Conservation (phyloP, 30 jellyfish, hydroid and myxozoan species). For the Mastigias papua region DNA sequence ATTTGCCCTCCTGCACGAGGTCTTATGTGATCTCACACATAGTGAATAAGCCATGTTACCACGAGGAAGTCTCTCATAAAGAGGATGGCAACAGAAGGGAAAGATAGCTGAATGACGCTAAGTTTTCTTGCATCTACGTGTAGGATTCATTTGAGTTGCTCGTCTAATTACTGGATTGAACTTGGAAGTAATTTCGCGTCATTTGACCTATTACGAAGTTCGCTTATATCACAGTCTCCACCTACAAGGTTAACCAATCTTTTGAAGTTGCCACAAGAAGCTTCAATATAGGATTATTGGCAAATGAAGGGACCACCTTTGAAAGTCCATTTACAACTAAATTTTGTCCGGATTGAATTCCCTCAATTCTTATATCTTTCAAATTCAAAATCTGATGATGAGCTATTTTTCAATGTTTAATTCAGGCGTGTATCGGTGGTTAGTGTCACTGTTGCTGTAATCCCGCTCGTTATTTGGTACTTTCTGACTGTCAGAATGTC, state of each 20-base stretch:
- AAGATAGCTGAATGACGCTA: too few relatives aligned
- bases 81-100: too few relatives aligned
- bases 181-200: not conserved
- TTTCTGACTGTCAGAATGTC: too few relatives aligned
- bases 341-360: not conserved
- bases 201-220: not conserved
- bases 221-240: not conserved
- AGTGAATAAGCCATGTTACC: too few relatives aligned
- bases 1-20: too few relatives aligned
- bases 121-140: too few relatives aligned
- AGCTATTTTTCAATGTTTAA: not conserved
- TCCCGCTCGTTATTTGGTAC: too few relatives aligned
- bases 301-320: constrained; percentile 5
- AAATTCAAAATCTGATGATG: not conserved
- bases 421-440: not conserved
- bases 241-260: constrained; percentile 2
- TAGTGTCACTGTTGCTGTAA: too few relatives aligned
- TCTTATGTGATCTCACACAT: too few relatives aligned
- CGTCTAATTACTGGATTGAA: too few relatives aligned
- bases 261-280: not conserved
- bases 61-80: too few relatives aligned
- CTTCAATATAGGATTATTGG: constrained; percentile 1
- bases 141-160: too few relatives aligned
- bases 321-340: not conserved
- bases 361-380: not conserved